Evolutionary conservation across 2,888 invertebrate species (phyloP).

Genomic region (Campopleginae sp.): DNA sequence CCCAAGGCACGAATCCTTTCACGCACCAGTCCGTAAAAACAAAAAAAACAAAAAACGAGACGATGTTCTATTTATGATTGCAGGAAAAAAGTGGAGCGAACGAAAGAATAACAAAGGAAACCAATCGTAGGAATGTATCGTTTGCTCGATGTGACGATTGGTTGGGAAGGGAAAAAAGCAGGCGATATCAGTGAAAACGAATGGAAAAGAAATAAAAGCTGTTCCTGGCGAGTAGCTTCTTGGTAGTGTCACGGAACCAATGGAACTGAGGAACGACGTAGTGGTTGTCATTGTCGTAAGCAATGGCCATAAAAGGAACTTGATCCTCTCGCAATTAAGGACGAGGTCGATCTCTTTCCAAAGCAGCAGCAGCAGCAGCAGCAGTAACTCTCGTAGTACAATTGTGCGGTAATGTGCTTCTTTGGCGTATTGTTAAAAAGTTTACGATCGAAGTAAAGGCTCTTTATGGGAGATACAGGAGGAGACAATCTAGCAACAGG

Average conservation of each 20-base stretch:
- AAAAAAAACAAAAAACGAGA: neutral
- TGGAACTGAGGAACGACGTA: conserved; percentile 38
- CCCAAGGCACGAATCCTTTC: conserved; percentile 9
- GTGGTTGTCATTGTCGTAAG: conserved; percentile 46
- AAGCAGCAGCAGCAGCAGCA: conserved; percentile 46
- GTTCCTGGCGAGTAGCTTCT: conserved; percentile 29
- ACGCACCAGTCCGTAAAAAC: conserved; percentile 3
- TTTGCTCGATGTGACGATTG: conserved; percentile 34
- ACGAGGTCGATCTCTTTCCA: conserved; percentile 64
- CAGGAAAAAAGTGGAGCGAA: conserved; percentile 14
- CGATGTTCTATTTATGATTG: conserved; percentile 23
- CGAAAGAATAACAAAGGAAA: conserved; percentile 5
- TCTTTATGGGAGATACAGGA: neutral
- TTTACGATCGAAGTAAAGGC: conserved; percentile 7
- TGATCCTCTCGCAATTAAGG: conserved; percentile 63
- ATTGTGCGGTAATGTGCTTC: conserved; percentile 53
- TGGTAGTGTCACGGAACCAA: conserved; percentile 31
- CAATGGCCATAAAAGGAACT: conserved; percentile 65
- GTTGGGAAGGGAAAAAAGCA: conserved; percentile 4
- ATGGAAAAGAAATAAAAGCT: conserved; percentile 43
- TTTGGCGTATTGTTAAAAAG: neutral
- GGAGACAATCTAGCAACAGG: neutral
- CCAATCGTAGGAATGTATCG: conserved; percentile 10
- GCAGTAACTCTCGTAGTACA: conserved; percentile 39
- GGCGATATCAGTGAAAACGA: neutral